Evolutionary conservation across 2,888 invertebrate genomes (phyloP).

Genomic region (Cosmia trapezina): DNA sequence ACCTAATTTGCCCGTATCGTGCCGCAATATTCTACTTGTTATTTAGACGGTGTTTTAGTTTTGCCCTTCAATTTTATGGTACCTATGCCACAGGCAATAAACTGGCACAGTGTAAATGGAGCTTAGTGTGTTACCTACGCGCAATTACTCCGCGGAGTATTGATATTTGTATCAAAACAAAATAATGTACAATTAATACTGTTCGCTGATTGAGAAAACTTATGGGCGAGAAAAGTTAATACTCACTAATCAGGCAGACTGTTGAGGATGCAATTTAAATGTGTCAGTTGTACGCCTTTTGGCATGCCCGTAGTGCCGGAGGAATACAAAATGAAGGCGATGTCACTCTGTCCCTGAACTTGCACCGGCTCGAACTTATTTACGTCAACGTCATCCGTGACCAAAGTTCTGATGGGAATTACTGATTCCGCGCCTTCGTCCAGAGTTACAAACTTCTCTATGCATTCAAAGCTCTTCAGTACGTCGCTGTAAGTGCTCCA

Average conservation of each 20-base stretch:
- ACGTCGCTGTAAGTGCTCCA: slow-evolving; percentile 80
- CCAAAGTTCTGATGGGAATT: slow-evolving; percentile 70
- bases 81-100: too few species aligned
- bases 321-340: slow-evolving; percentile 90
- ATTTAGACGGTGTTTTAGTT: too few species aligned
- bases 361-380: too few species aligned
- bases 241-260: slow-evolving; percentile 79
- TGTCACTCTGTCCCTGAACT: slow-evolving; percentile 77
- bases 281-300: slow-evolving; percentile 92
- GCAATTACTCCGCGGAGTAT: too few species aligned
- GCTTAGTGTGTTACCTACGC: too few species aligned
- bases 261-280: slow-evolving; percentile 88
- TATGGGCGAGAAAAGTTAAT: slow-evolving; percentile 4
- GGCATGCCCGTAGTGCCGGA: slow-evolving; percentile 93
- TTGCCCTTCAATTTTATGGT: too few species aligned
- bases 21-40: too few species aligned
- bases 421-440: slow-evolving; percentile 69
- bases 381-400: slow-evolving; percentile 70
- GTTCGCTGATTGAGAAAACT: background rate
- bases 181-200: background rate
- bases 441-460: slow-evolving; percentile 73
- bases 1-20: too few species aligned
- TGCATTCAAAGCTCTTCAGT: slow-evolving; percentile 72
- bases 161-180: too few species aligned
- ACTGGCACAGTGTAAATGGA: too few species aligned